Evolutionary conservation across 2,888 invertebrate species (phyloP).

Genomic region (Drosophila mulleri): DNA sequence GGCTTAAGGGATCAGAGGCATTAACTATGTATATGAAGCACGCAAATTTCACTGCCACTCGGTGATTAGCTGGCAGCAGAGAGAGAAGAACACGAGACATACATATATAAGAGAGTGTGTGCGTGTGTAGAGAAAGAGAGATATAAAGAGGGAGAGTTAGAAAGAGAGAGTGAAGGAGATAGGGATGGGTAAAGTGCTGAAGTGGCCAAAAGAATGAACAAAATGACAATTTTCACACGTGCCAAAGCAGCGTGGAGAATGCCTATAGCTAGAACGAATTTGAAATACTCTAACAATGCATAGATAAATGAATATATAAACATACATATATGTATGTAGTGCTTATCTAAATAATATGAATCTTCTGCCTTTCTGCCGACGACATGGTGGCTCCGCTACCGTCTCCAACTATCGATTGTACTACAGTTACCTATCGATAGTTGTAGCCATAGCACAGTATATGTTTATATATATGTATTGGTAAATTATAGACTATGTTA

Average conservation of each 20-base stretch:
- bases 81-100: background rate
- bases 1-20: conserved; percentile 55
- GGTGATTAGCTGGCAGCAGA: conserved; percentile 52
- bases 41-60: conserved; percentile 46
- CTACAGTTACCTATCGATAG: too few relatives aligned
- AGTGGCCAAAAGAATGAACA: conserved; percentile 30
- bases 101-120: too few relatives aligned
- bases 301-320: background rate
- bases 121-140: background rate
- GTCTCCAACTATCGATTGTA: too few relatives aligned
- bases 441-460: too few relatives aligned
- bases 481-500: too few relatives aligned
- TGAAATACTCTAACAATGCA: background rate
- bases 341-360: too few relatives aligned
- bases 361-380: too few relatives aligned
- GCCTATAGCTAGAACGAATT: background rate
- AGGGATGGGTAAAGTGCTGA: background rate
- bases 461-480: too few relatives aligned
- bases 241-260: conserved; percentile 16
- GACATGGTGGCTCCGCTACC: too few relatives aligned
- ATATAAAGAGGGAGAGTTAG: conserved; percentile 7
- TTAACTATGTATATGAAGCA: conserved; percentile 43
- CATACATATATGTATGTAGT: too few relatives aligned
- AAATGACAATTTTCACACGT: conserved; percentile 59
- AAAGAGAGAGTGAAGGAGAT: conserved; percentile 11